Evolutionary conservation across 2,113 vertebrate genomes (phyloP).

Genomic region (Felis catus): F.catus_Fca126_mat1.0 CM031419.1:217018001-217018500

Average conservation of each 20-base stretch:
- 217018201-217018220: not conserved
- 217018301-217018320: too few species aligned
- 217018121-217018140: too few species aligned
- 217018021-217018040: not conserved
- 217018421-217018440: fast-evolving
- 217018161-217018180: not conserved
- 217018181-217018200: too few species aligned
- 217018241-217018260: not conserved
- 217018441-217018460: not conserved
- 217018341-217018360: fast-evolving
- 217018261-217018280: fast-evolving
- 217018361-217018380: fast-evolving
- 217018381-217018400: fast-evolving
- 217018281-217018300: fast-evolving
- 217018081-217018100: not conserved
- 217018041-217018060: not conserved
- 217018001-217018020: not conserved
- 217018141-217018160: too few species aligned
- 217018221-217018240: not conserved
- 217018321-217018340: fast-evolving
- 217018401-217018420: fast-evolving
- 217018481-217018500: not conserved
- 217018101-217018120: fast-evolving
- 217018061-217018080: too few species aligned
- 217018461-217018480: not conserved